phyloP scores from a whole-genome alignment of 2,797 vertebrate species.

The Microctenopoma steveboyesi region DNA sequence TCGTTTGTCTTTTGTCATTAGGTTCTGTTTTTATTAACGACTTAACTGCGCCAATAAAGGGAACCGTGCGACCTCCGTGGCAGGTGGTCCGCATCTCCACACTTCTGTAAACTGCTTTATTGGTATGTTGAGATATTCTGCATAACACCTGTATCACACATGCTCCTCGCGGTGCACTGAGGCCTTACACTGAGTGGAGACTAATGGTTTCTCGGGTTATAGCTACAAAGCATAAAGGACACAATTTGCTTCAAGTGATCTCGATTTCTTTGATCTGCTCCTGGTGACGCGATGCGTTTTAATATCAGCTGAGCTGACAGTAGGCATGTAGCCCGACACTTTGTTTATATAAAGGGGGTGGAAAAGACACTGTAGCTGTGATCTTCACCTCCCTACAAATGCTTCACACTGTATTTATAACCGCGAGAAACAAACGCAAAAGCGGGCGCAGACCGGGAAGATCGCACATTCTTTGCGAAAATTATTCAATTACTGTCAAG shows the following conservation, averaged over 20 bases:
- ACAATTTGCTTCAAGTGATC: constrained; percentile 1
- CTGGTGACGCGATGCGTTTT: constrained; percentile 5
- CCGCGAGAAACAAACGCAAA: too few species aligned
- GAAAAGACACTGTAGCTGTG: too few species aligned
- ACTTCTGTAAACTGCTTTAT: background rate
- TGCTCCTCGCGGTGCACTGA: background rate
- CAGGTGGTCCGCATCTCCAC: background rate
- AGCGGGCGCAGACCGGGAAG: background rate
- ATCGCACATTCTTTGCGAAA: background rate
- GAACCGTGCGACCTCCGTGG: background rate
- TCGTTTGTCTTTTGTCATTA: background rate
- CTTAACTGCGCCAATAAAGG: background rate
- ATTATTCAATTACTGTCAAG: background rate
- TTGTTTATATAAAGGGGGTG: too few species aligned
- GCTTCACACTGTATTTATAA: background rate
- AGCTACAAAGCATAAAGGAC: constrained; percentile 1
- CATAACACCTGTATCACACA: background rate
- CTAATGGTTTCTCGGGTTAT: background rate
- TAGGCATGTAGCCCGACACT: background rate
- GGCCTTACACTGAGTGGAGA: background rate
- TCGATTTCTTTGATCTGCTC: constrained; percentile 2
- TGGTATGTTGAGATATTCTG: background rate
- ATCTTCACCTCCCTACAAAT: background rate
- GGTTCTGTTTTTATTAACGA: background rate
- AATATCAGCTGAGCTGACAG: background rate